Conservation (phyloP, 1,140 invertebrate genomes). For the Littorina saxatilis region DNA sequence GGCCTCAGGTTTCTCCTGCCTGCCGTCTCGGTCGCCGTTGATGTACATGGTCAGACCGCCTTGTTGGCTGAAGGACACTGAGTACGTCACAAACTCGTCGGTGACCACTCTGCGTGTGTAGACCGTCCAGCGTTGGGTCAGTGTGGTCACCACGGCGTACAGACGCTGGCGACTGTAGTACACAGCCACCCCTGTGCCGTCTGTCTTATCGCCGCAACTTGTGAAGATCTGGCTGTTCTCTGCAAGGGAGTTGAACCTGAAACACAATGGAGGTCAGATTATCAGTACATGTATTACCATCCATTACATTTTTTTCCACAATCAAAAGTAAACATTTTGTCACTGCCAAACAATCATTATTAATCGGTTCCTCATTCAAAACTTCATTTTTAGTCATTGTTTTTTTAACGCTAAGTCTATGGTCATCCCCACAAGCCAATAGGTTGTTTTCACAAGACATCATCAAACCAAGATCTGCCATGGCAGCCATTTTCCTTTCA, state of each 20-base stretch:
- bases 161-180: conserved; percentile 48
- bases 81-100: conserved; percentile 39
- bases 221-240: conserved; percentile 55
- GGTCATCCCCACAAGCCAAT: too few species aligned
- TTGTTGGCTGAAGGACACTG: conserved; percentile 59
- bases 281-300: too few species aligned
- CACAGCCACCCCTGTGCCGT: conserved; percentile 49
- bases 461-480: too few species aligned
- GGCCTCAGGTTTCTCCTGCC: conserved; percentile 15
- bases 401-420: too few species aligned
- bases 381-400: too few species aligned
- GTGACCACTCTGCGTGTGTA: conserved; percentile 35
- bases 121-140: conserved; percentile 48
- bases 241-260: conserved; percentile 45
- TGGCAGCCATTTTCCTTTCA: too few species aligned
- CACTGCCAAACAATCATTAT: not conserved
- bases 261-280: too few species aligned
- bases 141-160: conserved; percentile 52
- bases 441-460: too few species aligned
- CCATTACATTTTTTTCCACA: too few species aligned
- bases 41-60: conserved; percentile 36
- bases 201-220: conserved; percentile 48
- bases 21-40: not conserved
- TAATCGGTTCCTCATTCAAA: too few species aligned
- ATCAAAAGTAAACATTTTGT: not conserved